These are phyloP conservation scores for Elymnias hypermnestra DNA, from an alignment of 1,140 invertebrate species.

Conservation along the genomic window DNA sequence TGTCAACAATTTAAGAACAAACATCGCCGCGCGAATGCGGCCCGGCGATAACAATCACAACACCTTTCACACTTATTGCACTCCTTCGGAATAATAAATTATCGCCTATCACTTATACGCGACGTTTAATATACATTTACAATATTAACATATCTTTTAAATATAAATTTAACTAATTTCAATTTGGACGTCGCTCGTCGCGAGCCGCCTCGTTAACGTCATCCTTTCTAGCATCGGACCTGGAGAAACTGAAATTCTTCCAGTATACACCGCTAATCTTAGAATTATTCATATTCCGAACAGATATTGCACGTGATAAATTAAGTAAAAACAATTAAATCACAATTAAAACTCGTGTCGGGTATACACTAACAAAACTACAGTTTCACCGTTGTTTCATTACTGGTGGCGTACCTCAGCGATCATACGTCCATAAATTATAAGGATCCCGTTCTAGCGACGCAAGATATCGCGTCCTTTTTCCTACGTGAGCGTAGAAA, in stretches of 20 bases:
- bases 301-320: constrained; percentile 34
- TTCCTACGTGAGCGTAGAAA: neutral
- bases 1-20: constrained; percentile 53
- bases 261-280: constrained; percentile 26
- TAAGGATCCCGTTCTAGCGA: constrained; percentile 7
- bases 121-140: constrained; percentile 70
- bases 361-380: constrained; percentile 29
- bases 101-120: constrained; percentile 62
- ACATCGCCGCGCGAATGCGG: constrained; percentile 38
- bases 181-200: constrained; percentile 44
- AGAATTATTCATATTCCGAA: constrained; percentile 12
- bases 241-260: constrained; percentile 42
- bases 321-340: constrained; percentile 18
- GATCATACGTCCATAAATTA: constrained; percentile 21
- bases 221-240: constrained; percentile 1
- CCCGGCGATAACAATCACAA: constrained; percentile 65
- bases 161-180: constrained; percentile 73
- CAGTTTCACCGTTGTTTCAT: constrained; percentile 38
- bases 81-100: constrained; percentile 65
- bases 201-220: constrained; percentile 12
- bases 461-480: neutral
- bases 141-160: constrained; percentile 73
- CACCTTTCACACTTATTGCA: constrained; percentile 70
- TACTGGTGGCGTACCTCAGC: constrained; percentile 13
- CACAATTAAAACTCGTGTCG: constrained; percentile 14